Conservation (phyloP, 2,888 invertebrate genomes). For the Sepiola atlantica region DNA sequence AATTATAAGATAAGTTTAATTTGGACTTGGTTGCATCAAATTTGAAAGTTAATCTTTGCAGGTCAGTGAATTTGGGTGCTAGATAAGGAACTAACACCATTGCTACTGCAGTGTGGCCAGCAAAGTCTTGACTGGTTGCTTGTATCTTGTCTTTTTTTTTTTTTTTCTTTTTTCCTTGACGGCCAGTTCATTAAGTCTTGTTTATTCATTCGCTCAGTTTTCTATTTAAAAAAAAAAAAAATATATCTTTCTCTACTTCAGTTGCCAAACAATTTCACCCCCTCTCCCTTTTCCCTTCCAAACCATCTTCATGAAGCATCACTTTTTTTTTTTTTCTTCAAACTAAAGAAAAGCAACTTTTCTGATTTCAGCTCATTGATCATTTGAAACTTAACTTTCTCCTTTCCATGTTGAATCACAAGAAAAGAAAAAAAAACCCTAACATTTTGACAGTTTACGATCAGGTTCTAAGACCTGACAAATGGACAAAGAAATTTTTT, state of each 20-base stretch:
- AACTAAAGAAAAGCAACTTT: background rate
- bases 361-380: background rate
- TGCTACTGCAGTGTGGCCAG: background rate
- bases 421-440: too few species aligned
- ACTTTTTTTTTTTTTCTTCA: background rate
- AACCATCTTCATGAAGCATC: background rate
- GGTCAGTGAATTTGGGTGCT: constrained; percentile 36
- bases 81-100: constrained; percentile 43
- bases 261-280: background rate
- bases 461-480: background rate
- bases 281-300: background rate
- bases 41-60: constrained; percentile 34
- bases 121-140: background rate
- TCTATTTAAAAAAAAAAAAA: background rate
- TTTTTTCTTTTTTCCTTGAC: too few species aligned
- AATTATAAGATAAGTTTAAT: background rate
- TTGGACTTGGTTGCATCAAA: constrained; percentile 37
- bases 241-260: constrained; percentile 41
- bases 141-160: background rate
- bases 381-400: constrained; percentile 37
- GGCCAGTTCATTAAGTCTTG: background rate
- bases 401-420: background rate
- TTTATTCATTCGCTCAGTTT: background rate
- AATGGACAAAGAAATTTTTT: background rate
- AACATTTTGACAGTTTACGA: background rate